Evolutionary conservation across 2,797 vertebrate species (phyloP).

Genomic region (Eurystomus glaucurus): DNA sequence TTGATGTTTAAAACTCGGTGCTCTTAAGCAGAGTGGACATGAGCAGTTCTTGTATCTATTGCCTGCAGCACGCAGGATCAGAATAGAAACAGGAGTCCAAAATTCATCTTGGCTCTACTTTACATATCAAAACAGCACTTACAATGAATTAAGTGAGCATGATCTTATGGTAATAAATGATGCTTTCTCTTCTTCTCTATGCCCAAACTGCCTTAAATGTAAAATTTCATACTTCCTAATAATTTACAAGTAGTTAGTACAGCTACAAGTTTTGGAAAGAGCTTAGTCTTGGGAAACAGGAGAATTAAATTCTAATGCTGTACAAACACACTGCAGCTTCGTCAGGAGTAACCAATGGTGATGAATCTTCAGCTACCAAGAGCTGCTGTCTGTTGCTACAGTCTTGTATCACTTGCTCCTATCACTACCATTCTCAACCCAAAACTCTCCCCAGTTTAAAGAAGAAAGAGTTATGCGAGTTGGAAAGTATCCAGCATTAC

Average conservation of each 20-base stretch:
- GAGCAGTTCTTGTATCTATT: background rate
- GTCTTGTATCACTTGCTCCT: background rate
- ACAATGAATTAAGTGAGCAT: background rate
- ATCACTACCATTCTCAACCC: background rate
- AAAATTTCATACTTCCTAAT: background rate
- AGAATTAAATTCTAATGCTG: background rate
- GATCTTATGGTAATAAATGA: background rate
- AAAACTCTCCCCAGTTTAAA: background rate
- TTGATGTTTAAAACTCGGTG: background rate
- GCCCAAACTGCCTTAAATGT: background rate
- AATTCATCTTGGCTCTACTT: background rate
- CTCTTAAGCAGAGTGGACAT: background rate
- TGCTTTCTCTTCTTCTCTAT: background rate
- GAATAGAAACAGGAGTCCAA: background rate
- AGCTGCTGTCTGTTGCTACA: background rate
- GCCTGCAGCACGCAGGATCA: background rate
- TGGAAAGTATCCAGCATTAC: background rate
- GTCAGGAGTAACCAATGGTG: background rate
- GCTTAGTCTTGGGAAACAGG: background rate
- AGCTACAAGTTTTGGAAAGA: background rate
- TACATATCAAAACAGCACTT: background rate
- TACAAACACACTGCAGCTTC: fast-evolving
- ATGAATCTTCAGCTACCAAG: background rate
- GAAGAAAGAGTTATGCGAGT: background rate
- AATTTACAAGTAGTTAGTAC: background rate